Conservation (phyloP, 37 sponge, comb jelly and placozoan genomes). For the Diacarnus erythraeanus region DNA sequence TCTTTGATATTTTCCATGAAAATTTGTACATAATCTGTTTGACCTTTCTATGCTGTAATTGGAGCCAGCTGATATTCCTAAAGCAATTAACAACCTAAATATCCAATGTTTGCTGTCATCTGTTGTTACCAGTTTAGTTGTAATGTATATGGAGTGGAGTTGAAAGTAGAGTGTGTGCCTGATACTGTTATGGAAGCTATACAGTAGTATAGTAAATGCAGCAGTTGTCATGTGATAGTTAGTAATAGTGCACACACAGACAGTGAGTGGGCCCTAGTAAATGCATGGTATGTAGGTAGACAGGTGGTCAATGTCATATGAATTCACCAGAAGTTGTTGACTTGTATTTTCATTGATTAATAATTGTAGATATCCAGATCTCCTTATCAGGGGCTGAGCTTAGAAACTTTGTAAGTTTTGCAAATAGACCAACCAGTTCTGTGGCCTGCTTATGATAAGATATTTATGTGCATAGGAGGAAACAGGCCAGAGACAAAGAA, state of each 20-base stretch:
- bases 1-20: too few species aligned
- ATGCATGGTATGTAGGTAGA: too few species aligned
- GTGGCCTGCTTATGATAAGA: not conserved
- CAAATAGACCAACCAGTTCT: not conserved
- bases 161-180: not conserved
- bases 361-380: too few species aligned
- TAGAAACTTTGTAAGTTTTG: slow-evolving; percentile 2
- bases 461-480: not conserved
- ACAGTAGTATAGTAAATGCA: not conserved
- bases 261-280: too few species aligned
- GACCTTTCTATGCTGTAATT: not conserved
- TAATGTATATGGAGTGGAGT: not conserved
- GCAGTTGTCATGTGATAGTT: too few species aligned
- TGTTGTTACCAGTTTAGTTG: not conserved
- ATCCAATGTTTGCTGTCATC: not conserved
- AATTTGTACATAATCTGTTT: too few species aligned
- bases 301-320: too few species aligned
- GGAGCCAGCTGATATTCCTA: not conserved
- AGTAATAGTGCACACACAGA: too few species aligned
- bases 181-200: not conserved
- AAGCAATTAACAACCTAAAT: not conserved
- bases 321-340: too few species aligned
- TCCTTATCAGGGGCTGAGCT: not conserved
- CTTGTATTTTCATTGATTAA: too few species aligned
- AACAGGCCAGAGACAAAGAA: slow-evolving; percentile 17